Evolutionary conservation across 2,113 vertebrate genomes (phyloP).

Genomic region (Propithecus coquereli): DNA sequence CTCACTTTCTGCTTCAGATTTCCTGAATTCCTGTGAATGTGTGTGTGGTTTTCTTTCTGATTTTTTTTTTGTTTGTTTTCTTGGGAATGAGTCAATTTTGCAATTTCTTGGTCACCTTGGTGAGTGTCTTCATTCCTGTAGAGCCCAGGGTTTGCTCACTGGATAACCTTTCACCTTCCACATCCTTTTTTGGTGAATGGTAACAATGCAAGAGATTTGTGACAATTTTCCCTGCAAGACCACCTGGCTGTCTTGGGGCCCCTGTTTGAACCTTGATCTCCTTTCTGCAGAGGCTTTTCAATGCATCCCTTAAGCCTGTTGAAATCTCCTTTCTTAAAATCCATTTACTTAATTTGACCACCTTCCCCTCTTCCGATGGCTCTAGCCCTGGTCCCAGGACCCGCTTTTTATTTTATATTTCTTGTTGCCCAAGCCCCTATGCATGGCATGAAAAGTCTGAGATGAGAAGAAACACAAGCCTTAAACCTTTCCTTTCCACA

Average conservation of each 20-base stretch:
- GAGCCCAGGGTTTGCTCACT: neutral
- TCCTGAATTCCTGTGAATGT: neutral
- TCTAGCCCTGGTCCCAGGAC: neutral
- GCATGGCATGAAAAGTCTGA: neutral
- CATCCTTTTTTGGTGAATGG: neutral
- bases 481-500: neutral
- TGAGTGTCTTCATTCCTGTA: neutral
- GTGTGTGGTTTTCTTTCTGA: neutral
- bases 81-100: neutral
- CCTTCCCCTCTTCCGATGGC: neutral
- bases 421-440: neutral
- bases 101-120: neutral
- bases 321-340: constrained; percentile 40
- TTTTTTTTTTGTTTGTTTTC: neutral
- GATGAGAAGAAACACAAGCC: neutral
- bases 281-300: neutral
- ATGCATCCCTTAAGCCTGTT: neutral
- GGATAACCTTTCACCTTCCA: neutral
- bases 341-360: constrained; percentile 38
- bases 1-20: neutral
- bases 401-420: neutral
- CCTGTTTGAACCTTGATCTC: neutral
- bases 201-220: neutral
- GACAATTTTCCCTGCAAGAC: neutral
- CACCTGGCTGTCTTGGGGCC: neutral